phyloP scores from a whole-genome alignment of 2,113 vertebrate species.

The Orientallactaga bullata region DNA sequence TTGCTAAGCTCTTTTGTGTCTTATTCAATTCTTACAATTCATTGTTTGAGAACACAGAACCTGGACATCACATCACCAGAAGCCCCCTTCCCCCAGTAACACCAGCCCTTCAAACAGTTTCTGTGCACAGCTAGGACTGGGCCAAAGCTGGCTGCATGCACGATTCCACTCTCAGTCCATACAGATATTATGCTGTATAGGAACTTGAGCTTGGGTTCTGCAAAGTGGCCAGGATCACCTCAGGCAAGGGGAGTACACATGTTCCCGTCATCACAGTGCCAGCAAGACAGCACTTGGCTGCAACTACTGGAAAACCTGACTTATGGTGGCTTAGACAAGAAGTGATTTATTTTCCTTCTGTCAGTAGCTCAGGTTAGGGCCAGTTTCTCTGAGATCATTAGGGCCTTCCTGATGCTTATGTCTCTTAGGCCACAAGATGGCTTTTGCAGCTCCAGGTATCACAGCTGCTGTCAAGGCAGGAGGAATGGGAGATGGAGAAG shows the following conservation, averaged over 20 bases:
- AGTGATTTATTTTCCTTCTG: not conserved
- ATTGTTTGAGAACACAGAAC: too few species aligned
- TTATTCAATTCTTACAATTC: too few species aligned
- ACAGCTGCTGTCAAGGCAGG: not conserved
- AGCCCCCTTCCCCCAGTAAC: not conserved
- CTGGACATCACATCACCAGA: too few species aligned
- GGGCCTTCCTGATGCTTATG: not conserved
- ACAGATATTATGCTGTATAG: not conserved
- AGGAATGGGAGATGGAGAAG: not conserved
- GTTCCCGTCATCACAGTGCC: not conserved
- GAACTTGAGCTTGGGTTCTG: not conserved
- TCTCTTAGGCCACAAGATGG: not conserved
- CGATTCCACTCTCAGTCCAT: too few species aligned
- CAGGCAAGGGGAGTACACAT: not conserved
- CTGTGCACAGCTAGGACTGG: not conserved
- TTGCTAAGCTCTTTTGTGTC: too few species aligned
- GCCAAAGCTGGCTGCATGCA: not conserved
- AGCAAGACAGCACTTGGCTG: not conserved
- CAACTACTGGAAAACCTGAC: not conserved
- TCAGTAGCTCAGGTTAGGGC: not conserved
- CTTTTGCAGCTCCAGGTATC: not conserved
- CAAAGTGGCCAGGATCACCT: not conserved
- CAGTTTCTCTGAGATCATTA: not conserved
- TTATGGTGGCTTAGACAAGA: not conserved
- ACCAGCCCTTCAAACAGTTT: not conserved